Conservation (phyloP, 2,797 vertebrate species). For the Gymnothorax javanicus region DNA sequence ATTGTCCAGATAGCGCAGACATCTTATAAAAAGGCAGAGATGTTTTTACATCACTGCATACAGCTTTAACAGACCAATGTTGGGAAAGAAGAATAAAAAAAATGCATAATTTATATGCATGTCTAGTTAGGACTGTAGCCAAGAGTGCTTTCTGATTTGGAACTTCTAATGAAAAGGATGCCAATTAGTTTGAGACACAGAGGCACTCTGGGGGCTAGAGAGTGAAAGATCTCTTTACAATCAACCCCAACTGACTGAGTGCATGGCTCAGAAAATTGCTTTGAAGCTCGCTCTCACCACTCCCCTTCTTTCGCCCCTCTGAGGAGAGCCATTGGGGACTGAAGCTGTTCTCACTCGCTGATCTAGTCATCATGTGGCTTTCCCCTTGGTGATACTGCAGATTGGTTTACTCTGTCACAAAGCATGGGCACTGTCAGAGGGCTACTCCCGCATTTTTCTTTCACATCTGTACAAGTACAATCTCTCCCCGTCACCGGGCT, state of each 20-base stretch:
- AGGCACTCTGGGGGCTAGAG: constrained; percentile 14
- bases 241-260: constrained; percentile 15
- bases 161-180: constrained; percentile 29
- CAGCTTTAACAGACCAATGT: background rate
- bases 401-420: background rate
- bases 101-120: constrained; percentile 23
- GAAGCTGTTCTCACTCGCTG: background rate
- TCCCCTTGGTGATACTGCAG: background rate
- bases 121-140: constrained; percentile 19
- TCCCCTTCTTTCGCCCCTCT: background rate
- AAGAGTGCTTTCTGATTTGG: constrained; percentile 3
- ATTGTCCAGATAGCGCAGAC: background rate
- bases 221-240: constrained; percentile 26
- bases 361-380: background rate
- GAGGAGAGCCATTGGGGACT: background rate
- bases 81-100: background rate
- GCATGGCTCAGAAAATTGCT: constrained; percentile 18
- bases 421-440: background rate
- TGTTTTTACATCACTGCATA: background rate
- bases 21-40: background rate
- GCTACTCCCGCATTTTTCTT: background rate
- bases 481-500: background rate
- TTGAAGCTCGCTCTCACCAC: constrained; percentile 27
- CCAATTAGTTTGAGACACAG: constrained; percentile 30
- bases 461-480: background rate